A percentile compares a stretch with the other conserved stretches of the same genome.
These are phyloP conservation scores for Cerceris rybyensis DNA, from an alignment of 2,888 invertebrate species.

Conservation along the genomic window DNA sequence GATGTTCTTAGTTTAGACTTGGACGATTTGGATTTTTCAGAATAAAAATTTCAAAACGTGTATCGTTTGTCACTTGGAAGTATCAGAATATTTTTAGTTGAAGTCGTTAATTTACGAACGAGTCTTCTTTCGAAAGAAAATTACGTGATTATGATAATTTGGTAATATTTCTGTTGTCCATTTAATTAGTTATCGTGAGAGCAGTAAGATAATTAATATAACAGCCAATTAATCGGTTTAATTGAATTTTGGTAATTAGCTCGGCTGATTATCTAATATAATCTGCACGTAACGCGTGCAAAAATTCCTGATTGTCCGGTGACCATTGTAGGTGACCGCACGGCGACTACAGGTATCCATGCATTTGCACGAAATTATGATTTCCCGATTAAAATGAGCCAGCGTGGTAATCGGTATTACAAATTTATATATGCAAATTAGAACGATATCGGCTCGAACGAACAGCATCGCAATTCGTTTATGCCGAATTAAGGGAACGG, in stretches of 20 bases:
- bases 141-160: not conserved
- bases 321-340: constrained; percentile 32
- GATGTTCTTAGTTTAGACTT: too few species aligned
- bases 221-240: constrained; percentile 39
- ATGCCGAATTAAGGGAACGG: constrained; percentile 53
- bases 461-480: constrained; percentile 50
- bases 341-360: constrained; percentile 8
- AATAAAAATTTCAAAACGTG: too few species aligned
- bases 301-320: constrained; percentile 42
- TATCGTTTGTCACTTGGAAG: too few species aligned
- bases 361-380: constrained; percentile 19
- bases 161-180: not conserved
- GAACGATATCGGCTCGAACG: constrained; percentile 47
- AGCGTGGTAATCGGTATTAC: constrained; percentile 48
- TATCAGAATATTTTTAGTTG: too few species aligned
- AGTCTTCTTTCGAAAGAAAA: not conserved
- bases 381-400: constrained; percentile 54
- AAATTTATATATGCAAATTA: constrained; percentile 65
- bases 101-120: too few species aligned
- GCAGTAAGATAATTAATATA: constrained; percentile 18
- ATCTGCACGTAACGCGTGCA: constrained; percentile 24
- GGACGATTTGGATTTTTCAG: too few species aligned
- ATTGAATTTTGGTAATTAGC: constrained; percentile 23
- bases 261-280: constrained; percentile 21
- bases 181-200: constrained; percentile 12